Conservation (phyloP, 2,797 vertebrate species). For the Scolopax bukidnonensis region DNA sequence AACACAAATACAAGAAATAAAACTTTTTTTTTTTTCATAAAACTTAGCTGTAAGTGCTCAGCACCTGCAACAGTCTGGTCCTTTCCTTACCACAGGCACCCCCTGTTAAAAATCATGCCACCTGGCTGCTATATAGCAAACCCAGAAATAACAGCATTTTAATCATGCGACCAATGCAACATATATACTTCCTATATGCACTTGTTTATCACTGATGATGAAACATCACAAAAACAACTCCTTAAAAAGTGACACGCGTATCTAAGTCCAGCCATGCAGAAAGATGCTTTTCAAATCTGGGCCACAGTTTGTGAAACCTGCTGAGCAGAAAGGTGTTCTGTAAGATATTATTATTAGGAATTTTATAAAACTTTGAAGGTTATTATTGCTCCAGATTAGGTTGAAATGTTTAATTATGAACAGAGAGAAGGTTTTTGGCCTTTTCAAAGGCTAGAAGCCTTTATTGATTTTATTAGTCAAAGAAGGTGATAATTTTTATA, state of each 20-base stretch:
- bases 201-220: background rate
- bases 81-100: background rate
- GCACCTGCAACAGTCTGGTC: background rate
- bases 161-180: background rate
- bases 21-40: background rate
- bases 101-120: background rate
- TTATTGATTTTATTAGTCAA: slow-evolving; percentile 79
- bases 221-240: background rate
- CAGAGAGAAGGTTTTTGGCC: slow-evolving; percentile 61
- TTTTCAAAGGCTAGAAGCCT: slow-evolving; percentile 59
- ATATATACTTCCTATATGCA: background rate
- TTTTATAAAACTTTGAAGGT: slow-evolving; percentile 71
- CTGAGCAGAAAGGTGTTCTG: slow-evolving; percentile 31
- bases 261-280: background rate
- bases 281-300: background rate
- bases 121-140: background rate
- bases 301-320: background rate
- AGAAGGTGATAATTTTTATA: slow-evolving; percentile 74
- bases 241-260: background rate
- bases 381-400: slow-evolving; percentile 62
- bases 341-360: slow-evolving; percentile 56
- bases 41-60: background rate
- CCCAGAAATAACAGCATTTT: background rate
- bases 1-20: background rate
- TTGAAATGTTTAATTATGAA: slow-evolving; percentile 77